Conservation (phyloP, 2,113 vertebrate species). For the Hassar affinis region DNA sequence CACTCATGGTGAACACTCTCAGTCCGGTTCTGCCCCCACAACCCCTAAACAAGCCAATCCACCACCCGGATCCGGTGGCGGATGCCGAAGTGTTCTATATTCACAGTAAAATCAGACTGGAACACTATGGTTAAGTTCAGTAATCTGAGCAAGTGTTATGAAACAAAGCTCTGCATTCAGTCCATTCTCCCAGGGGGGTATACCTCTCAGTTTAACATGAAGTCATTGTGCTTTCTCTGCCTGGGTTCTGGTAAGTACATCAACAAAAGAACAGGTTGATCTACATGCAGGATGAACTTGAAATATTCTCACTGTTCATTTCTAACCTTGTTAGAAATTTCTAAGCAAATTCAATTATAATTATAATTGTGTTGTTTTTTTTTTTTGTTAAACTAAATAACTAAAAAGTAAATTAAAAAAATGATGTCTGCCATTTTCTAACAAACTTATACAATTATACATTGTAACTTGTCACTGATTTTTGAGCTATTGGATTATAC, state of each 20-base stretch:
- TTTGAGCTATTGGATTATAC: background rate
- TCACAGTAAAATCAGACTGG: background rate
- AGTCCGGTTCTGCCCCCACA: no score
- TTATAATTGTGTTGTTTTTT: no score
- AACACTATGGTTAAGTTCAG: background rate
- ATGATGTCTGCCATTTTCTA: background rate
- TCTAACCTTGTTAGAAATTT: background rate
- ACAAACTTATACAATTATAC: background rate
- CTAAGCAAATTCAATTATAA: no score
- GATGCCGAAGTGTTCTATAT: no score
- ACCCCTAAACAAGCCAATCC: no score
- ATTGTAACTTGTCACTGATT: background rate
- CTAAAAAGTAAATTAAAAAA: background rate
- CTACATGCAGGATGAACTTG: background rate
- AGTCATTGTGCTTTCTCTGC: background rate
- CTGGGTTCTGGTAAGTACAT: background rate
- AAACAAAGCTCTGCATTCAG: background rate
- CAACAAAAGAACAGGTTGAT: conserved; percentile 5
- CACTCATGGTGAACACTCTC: no score
- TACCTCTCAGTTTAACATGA: background rate
- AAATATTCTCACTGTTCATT: no score
- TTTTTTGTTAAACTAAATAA: no score
- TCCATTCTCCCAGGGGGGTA: background rate
- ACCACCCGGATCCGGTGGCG: no score
- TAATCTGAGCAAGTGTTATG: background rate